Conservation (phyloP, 2,797 vertebrate genomes). For the Malurus splendens region DNA sequence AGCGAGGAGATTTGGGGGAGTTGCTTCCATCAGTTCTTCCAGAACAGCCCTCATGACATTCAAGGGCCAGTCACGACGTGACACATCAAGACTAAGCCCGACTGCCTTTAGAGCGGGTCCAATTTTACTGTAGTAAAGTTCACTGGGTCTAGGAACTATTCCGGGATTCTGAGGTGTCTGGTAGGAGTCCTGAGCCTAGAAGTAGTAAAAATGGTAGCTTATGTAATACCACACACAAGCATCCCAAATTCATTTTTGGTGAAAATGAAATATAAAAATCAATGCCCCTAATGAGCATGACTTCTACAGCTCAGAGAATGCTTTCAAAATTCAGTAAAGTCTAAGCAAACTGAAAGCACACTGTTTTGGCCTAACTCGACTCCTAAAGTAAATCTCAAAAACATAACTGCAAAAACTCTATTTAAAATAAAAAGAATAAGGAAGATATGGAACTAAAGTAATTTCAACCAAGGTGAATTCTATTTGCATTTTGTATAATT, state of each 20-base stretch:
- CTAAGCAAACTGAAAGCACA: not conserved
- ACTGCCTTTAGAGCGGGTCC: slow-evolving; percentile 91
- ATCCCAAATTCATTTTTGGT: not conserved
- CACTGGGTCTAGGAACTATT: slow-evolving; percentile 93
- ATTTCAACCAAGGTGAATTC: not conserved
- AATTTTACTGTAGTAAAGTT: slow-evolving; percentile 97
- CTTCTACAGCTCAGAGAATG: not conserved
- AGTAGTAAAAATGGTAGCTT: not conserved
- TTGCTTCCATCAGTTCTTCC: slow-evolving; percentile 93
- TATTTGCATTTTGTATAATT: not conserved
- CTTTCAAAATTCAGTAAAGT: not conserved
- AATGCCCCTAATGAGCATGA: not conserved
- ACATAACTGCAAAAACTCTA: not conserved
- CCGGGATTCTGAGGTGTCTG: slow-evolving; percentile 87
- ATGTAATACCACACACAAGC: not conserved
- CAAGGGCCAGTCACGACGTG: slow-evolving; percentile 93
- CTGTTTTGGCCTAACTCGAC: not conserved
- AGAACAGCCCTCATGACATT: slow-evolving; percentile 94
- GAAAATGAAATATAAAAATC: not conserved
- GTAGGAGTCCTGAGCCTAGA: slow-evolving; percentile 88
- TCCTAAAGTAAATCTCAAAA: not conserved
- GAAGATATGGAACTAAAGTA: not conserved
- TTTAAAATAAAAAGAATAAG: not conserved
- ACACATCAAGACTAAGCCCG: slow-evolving; percentile 91
- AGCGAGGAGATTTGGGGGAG: slow-evolving; percentile 93